Base-by-base conservation (phyloP, 1,140 invertebrate species). In the Drosophila azteca region DNA sequence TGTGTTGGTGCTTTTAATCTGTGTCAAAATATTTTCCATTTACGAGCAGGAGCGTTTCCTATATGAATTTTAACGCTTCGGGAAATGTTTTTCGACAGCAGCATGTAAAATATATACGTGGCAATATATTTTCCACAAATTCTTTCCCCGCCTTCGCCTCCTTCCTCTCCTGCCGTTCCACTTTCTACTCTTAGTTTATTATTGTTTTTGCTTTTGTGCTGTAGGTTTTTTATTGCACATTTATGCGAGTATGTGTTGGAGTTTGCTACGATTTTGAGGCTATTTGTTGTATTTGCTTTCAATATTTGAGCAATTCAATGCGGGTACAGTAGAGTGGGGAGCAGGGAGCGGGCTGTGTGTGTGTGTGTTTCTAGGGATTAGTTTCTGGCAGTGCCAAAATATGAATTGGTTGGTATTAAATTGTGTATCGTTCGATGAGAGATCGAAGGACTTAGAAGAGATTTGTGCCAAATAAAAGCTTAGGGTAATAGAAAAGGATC, bases 11-110 rank as follows among this genome's bases (percentile, higher is more conserved):
- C 76, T 78, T 78, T 78, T 78, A 76, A 78, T 78, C 76, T 78
- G 76, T 78, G 76, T 78, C 76, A 78, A 78, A 78, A 75, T 71
- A 78, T 78, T 75, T 78, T 66, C 41, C 35, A 39, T 39, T 39
- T 39, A 13, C 35, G 11, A 39, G 35, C 35, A 3, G 13, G 35
- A 39, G 11, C 13, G 35, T 13, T 39, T 39, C 57, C 54, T 78
- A 62, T 66, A 62, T 64, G 62, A 50, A 70, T 75, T 77, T 77
- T 64, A 74, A 59, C 71, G 75, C 75, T 77, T 41, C 53, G 76
- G 72, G 67, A 78, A 76, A 76, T 76, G 76, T 76, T 77, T 77
- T 74, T 74, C 59, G 70, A 69, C 74, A 77, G 54, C 26, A 24
- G 22, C 15, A 65, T 24, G 24, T 41, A 35, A 53, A 53, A 53